Percentiles rank a stretch among this genome's conserved stretches.
Evolutionary conservation across 2,113 vertebrate genomes (phyloP).

Genomic region (Misgurnus mizolepis): DNA sequence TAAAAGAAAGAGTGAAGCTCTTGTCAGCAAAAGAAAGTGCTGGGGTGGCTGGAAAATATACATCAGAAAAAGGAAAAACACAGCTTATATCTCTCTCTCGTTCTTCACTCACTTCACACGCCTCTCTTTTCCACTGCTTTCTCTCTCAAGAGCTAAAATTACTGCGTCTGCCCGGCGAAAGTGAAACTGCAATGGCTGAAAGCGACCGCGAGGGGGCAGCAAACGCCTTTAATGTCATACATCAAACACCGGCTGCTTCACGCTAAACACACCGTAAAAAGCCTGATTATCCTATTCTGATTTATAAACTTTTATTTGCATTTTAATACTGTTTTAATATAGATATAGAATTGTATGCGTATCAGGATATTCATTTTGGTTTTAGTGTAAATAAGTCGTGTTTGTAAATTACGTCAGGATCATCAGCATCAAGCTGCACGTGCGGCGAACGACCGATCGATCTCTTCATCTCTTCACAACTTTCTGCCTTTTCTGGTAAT

Average conservation of each 20-base stretch:
- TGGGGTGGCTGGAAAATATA: constrained; percentile 56
- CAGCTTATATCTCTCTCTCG: constrained; percentile 37
- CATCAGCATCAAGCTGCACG: neutral
- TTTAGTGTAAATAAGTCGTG: too few species aligned
- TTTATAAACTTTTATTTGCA: too few species aligned
- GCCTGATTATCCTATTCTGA: too few species aligned
- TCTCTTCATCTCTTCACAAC: neutral
- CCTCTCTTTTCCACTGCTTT: constrained; percentile 39
- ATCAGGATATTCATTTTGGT: too few species aligned
- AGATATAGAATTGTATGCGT: too few species aligned
- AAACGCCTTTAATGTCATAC: constrained; percentile 1
- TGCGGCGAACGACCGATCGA: neutral
- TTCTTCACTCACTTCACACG: constrained; percentile 31
- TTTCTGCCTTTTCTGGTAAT: neutral
- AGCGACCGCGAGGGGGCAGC: constrained; percentile 50
- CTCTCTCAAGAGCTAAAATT: neutral
- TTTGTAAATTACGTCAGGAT: too few species aligned
- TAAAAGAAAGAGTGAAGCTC: constrained; percentile 27
- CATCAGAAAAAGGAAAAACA: constrained; percentile 45
- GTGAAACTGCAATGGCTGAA: constrained; percentile 51
- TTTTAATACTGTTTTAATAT: too few species aligned
- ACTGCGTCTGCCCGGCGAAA: neutral
- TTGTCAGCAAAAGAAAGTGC: constrained; percentile 49
- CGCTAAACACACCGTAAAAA: neutral
- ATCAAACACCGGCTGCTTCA: neutral